Percentiles rank a stretch among this genome's conserved stretches.
Conservation (phyloP, 2,797 vertebrate genomes). For the Sylvia borin region DNA sequence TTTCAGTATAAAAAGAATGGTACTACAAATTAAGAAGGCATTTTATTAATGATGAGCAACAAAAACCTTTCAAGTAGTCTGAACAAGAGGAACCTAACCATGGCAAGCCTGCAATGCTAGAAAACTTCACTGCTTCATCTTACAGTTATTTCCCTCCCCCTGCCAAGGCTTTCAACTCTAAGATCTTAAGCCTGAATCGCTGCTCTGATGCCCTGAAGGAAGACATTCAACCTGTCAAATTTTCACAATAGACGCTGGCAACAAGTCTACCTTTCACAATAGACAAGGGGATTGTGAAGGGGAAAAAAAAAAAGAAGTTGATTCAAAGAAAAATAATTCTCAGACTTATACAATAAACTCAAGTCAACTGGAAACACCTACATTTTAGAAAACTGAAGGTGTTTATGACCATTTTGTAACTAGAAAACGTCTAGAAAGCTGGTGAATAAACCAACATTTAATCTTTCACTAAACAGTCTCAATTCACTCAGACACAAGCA, state of each 20-base stretch:
- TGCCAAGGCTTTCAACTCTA: neutral
- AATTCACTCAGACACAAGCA: neutral
- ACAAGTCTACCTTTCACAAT: neutral
- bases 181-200: neutral
- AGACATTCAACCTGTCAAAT: neutral
- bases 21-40: neutral
- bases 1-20: neutral
- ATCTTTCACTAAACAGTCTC: neutral
- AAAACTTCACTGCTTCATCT: neutral
- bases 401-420: neutral
- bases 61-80: neutral
- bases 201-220: slow-evolving; percentile 18
- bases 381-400: neutral
- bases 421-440: neutral
- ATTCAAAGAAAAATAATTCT: neutral
- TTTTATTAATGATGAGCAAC: slow-evolving; percentile 7
- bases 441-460: neutral
- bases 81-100: rapidly evolving
- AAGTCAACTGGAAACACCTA: neutral
- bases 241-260: neutral
- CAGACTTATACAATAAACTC: neutral
- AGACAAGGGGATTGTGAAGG: neutral
- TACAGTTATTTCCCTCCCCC: neutral
- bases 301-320: rapidly evolving
- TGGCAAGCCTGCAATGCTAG: neutral